Base-by-base conservation (phyloP, 2,888 invertebrate species). In the Brachyopa scutellaris region DNA sequence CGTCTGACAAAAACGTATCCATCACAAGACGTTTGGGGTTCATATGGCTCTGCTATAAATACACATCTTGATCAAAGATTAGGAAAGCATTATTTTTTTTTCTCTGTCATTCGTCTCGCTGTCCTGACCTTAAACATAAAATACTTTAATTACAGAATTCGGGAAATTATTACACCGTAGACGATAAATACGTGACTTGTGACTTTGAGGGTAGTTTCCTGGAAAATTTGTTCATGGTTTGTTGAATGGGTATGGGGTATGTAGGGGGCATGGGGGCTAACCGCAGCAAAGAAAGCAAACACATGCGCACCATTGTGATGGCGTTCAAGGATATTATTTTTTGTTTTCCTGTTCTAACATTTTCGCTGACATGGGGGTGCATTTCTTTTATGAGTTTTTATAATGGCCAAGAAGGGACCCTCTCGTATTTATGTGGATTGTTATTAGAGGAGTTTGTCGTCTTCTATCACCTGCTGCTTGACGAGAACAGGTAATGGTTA, bases 71-170 rank as follows among this genome's bases (percentile, higher is more conserved):
- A 62, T 49, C 49, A 38, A 49, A 64, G 49, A 64, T 64, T 47
- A 47, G 45, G 21, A 33, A 21, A 23, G 17, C 9, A 47, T 40
- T n/a, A n/a, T n/a, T n/a, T 59, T 42, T 26, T 26, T 38, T 23
- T 42, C 29, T 42, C 19, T 21, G 11, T 7, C 15, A 6, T 17
- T n/a, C 9, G 31, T 8, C 11, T 51, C 36, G 36, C 21, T 23
- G 61, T 47, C 33, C 26, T 49, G 49, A 64, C 64, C 49, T 17
- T n/a, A 36, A 29, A 49, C 64, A 38, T 49, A 49, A 64, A 64
- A 64, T 64, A 64, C 64, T 64, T 64, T 64, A 64, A 64, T 64
- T 64, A 64, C 64, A 38, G 49, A 49, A 49, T 49, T 64, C 26
- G 38, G 38, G 11, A 49, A 64, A 64, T 64, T 64, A 64, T 64